Base-by-base conservation (phyloP, 2,113 vertebrate species). In the Panthera leo region DNA sequence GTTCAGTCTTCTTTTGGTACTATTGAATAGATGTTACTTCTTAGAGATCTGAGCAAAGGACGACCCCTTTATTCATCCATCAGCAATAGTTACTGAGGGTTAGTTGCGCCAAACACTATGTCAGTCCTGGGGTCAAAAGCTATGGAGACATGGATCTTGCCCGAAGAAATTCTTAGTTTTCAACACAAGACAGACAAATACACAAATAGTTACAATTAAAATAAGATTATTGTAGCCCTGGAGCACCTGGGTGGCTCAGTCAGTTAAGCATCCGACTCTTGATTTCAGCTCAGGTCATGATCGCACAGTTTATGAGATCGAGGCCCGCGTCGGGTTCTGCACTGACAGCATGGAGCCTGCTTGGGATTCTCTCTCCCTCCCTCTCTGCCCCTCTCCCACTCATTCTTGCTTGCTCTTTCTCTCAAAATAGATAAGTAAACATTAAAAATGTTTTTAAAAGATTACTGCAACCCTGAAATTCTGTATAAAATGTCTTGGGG, bases 111-210 rank as follows among this genome's bases (percentile, higher is more conserved):
- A 42, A 84, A 63, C 2, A 34, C 65, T 68, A 7, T 29, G 9
- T 68, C 11, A 36, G 75, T 29, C 25, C 23, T 29, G 12, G 10
- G 55, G 18, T n/a, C 83, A n/a, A 23, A 51, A n/a, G 31, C 55
- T 23, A 80, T 53, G 70, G 8, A 83, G 34, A 61, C 19, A 73
- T 53, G 42, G 14, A 31, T 88, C 92, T 95, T 78, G 55, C 42
- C 39, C 39, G 36, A 53, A 88, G 91, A 94, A 95, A 94, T 75
- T 84, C 63, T 71, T 31, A 18, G 18, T 95, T 70, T 94, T 88
- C 58, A 58, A 34, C 9, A 42, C 36, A 27, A 97, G 12, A 85
- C 21, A 55, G 36, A 78, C 73, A 85, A 39, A 39, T 80, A 85
- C 39, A 53, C n/a, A 73, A 73, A 92, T 25, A 92, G 91, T 63